These are phyloP conservation scores for Rhynchophorus ferrugineus DNA, from an alignment of 1,140 invertebrate genomes.

Conservation along the genomic window DNA sequence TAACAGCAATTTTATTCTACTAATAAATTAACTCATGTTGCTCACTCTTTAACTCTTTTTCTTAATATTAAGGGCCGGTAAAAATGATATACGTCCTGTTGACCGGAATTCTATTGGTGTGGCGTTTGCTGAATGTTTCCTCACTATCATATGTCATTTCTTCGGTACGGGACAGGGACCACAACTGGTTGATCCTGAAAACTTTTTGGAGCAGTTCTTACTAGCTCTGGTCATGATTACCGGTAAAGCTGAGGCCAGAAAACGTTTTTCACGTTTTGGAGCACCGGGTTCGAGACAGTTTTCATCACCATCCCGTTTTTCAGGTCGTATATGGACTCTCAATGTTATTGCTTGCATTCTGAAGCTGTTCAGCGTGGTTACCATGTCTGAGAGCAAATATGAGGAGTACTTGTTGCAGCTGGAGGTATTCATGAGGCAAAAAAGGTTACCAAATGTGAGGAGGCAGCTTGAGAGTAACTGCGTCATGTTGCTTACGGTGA, in stretches of 20 bases:
- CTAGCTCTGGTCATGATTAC: slow-evolving; percentile 6
- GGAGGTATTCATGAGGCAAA: slow-evolving; percentile 15
- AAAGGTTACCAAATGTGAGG: slow-evolving; percentile 9
- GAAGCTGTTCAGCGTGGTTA: slow-evolving; percentile 15
- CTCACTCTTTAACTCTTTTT: no score
- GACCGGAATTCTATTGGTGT: background rate
- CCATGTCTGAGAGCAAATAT: slow-evolving; percentile 23
- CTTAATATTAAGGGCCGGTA: background rate
- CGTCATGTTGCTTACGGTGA: background rate
- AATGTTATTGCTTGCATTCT: slow-evolving; percentile 15
- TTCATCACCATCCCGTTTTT: no score
- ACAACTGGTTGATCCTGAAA: background rate
- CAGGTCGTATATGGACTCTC: slow-evolving; percentile 19
- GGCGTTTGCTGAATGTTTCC: slow-evolving; percentile 14
- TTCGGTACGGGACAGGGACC: slow-evolving; percentile 10
- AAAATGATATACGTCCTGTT: background rate
- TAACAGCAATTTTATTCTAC: no score
- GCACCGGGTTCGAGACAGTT: no score
- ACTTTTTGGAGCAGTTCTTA: slow-evolving; percentile 7
- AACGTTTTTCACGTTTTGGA: background rate
- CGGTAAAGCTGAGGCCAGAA: background rate
- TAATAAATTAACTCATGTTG: no score
- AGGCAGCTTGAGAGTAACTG: background rate
- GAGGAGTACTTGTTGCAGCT: slow-evolving; percentile 16
- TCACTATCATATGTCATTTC: slow-evolving; percentile 11